Percentiles rank a stretch among this genome's conserved stretches.
These are phyloP conservation scores for Dendrocopos noguchii DNA, from an alignment of 2,113 vertebrate species.

Conservation along the genomic window DNA sequence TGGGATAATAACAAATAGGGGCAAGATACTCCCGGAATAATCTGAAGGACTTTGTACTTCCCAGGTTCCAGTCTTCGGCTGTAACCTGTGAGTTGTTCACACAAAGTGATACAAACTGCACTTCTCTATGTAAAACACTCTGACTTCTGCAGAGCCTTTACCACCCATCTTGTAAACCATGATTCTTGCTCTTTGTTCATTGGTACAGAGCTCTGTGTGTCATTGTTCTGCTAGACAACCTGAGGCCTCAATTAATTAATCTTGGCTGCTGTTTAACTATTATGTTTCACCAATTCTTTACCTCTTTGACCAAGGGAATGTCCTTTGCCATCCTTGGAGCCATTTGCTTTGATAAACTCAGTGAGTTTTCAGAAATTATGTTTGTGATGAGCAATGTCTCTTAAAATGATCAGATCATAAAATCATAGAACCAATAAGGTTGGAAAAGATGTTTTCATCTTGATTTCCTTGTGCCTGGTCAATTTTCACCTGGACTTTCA, in stretches of 20 bases:
- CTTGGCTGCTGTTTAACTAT: neutral
- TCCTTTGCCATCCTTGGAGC: neutral
- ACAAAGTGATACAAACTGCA: rapidly evolving
- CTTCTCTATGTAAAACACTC: neutral
- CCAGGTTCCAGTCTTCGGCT: neutral
- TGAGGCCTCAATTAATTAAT: neutral
- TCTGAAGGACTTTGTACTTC: neutral
- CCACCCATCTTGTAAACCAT: neutral
- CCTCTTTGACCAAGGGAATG: neutral
- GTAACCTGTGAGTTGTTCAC: neutral
- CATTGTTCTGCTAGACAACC: neutral
- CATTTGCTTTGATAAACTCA: neutral
- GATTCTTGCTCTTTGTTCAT: neutral
- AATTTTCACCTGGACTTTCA: neutral
- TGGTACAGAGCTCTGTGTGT: neutral
- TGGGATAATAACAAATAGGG: neutral
- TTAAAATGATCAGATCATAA: neutral
- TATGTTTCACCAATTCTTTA: neutral
- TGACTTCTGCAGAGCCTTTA: neutral
- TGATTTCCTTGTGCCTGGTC: neutral
- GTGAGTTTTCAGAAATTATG: neutral
- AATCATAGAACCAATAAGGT: too few relatives aligned
- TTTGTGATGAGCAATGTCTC: neutral
- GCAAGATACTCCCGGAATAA: neutral
- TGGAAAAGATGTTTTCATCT: neutral